Evolutionary conservation across 2,797 vertebrate species (phyloP).

Genomic region (Channallabes apus): DNA sequence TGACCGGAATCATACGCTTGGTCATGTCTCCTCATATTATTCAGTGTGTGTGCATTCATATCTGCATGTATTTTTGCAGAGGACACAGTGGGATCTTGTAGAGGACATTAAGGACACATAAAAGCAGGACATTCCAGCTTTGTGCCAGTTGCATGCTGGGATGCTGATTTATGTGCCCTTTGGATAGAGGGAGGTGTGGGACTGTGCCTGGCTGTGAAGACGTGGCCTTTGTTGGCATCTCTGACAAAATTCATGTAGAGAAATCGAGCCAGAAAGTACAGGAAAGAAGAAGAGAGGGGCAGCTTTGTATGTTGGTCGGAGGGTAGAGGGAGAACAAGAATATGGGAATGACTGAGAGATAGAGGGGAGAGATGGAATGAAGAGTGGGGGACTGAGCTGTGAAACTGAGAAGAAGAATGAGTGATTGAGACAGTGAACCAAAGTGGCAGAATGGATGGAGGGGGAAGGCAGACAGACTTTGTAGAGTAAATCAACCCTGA

Average conservation of each 20-base stretch:
- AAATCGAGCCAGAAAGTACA: conserved; percentile 10
- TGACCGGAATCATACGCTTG: conserved; percentile 2
- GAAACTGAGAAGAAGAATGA: conserved; percentile 65
- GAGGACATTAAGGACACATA: conserved; percentile 48
- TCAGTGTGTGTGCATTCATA: background rate
- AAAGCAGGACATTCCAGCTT: conserved; percentile 61
- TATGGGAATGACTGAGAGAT: conserved; percentile 59
- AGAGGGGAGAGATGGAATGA: conserved; percentile 64
- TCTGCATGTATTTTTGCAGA: conserved; percentile 49
- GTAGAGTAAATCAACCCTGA: conserved; percentile 67
- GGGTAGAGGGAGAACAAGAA: conserved; percentile 66
- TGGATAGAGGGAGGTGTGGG: conserved; percentile 56
- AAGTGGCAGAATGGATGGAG: conserved; percentile 50
- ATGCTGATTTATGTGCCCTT: conserved; percentile 65
- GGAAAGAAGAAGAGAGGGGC: conserved; percentile 1
- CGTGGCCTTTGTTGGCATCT: conserved; percentile 37
- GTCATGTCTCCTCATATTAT: background rate
- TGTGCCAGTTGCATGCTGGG: conserved; percentile 60
- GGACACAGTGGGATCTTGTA: conserved; percentile 59
- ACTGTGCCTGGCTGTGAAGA: conserved; percentile 62
- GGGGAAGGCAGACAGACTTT: conserved; percentile 56
- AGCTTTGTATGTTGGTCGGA: conserved; percentile 51
- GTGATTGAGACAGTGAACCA: conserved; percentile 65
- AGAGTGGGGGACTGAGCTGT: conserved; percentile 64
- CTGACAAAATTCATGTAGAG: conserved; percentile 37